phyloP scores from a whole-genome alignment of 2,113 vertebrate species.

The Nestor notabilis region DNA sequence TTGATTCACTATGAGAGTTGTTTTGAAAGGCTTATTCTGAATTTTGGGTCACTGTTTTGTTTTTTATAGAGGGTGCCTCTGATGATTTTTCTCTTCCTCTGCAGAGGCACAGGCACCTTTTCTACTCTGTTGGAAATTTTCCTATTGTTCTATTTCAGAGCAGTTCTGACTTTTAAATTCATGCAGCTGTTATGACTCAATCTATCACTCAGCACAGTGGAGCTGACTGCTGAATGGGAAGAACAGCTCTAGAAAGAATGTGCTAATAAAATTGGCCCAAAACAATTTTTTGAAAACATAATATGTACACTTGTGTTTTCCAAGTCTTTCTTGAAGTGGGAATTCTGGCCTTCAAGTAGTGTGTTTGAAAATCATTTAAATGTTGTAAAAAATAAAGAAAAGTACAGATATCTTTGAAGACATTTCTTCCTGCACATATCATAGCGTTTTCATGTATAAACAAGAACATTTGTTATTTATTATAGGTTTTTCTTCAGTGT shows the following conservation, averaged over 20 bases:
- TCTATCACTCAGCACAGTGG: not conserved
- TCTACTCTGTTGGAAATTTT: not conserved
- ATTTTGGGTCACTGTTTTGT: not conserved
- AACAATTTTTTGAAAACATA: not conserved
- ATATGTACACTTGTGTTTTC: not conserved
- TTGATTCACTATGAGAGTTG: rapidly evolving
- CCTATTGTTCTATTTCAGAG: not conserved
- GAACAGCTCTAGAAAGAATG: not conserved
- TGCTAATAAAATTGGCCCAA: not conserved
- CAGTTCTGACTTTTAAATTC: not conserved
- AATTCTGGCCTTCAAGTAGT: not conserved
- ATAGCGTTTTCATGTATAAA: not conserved
- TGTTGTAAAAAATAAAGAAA: not conserved
- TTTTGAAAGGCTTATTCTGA: not conserved
- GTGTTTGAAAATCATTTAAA: not conserved
- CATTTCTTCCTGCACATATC: not conserved
- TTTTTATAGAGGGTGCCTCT: not conserved
- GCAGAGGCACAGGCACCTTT: not conserved
- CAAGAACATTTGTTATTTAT: not conserved
- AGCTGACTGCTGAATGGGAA: not conserved
- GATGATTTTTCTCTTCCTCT: not conserved
- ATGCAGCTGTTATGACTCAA: not conserved
- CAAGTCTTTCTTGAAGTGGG: not conserved
- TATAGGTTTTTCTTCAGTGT: not conserved
- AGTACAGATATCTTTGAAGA: not conserved